phyloP scores from a whole-genome alignment of 2,888 invertebrate genomes.

The Ochropleura leucogaster region DNA sequence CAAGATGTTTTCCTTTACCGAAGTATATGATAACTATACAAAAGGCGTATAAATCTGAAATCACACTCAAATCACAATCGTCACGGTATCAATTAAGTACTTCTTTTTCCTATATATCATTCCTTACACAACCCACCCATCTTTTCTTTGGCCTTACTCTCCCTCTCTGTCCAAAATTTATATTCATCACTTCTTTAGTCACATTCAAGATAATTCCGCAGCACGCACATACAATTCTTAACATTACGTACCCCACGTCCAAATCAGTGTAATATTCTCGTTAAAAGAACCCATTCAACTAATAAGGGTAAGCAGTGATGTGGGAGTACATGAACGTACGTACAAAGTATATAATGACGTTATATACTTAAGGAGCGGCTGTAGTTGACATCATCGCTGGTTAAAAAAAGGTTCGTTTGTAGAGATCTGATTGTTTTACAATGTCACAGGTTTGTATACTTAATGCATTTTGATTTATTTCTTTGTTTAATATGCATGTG shows the following conservation, averaged over 20 bases:
- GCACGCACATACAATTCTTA: not conserved
- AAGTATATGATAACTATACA: too few relatives aligned
- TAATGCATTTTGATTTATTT: constrained; percentile 9
- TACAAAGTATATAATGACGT: constrained; percentile 19
- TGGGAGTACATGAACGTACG: constrained; percentile 64
- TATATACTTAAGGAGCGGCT: constrained; percentile 71
- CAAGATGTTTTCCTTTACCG: too few relatives aligned
- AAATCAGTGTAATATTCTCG: constrained; percentile 41
- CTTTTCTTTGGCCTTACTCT: too few relatives aligned
- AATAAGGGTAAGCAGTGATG: constrained; percentile 74
- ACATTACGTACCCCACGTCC: constrained; percentile 19
- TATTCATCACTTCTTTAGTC: too few relatives aligned
- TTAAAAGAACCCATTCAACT: constrained; percentile 62
- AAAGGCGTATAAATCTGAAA: too few relatives aligned
- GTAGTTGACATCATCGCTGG: constrained; percentile 75
- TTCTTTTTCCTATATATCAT: too few relatives aligned
- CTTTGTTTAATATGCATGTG: not conserved
- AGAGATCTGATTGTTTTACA: constrained; percentile 31
- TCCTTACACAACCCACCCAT: too few relatives aligned
- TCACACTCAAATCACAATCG: too few relatives aligned
- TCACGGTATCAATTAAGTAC: too few relatives aligned
- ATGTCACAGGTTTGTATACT: not conserved
- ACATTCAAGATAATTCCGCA: constrained; percentile 1
- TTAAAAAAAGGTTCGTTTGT: constrained; percentile 69
- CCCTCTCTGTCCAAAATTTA: too few relatives aligned